Base-by-base conservation (phyloP, 2,888 invertebrate genomes). In the Drosophila aldrichi region DNA sequence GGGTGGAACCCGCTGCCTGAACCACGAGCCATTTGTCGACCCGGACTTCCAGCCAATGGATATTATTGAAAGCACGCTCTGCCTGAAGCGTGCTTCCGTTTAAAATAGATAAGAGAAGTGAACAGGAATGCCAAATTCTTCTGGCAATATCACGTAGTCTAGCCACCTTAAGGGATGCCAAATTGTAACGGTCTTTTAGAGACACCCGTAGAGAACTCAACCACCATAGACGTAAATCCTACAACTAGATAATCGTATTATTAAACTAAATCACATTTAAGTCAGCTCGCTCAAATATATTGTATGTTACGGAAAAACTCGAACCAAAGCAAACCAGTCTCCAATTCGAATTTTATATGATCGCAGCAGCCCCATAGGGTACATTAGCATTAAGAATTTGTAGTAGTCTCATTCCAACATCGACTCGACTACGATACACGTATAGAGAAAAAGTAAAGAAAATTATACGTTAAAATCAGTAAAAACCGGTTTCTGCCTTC, bases 1-100 rank as follows among this genome's bases (percentile, higher is more conserved):
- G 74, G 95, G 95, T 8, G 92, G 94, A 14, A 94, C 93, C 67
- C 93, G 94, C 34, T 94, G 94, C 29, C 93, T 94, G 3, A 95
- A 94, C 87, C 94, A 95, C 70, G 95, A 95, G 82, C 87, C 87
- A 41, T 92, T 95, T 51, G 92, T 95, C 38, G 94, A 95, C 78
- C 93, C 94, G 0, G 95, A 95, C 51, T 95, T 95, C 83, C 91
- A 92, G 44, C 94, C 94, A 29, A 93, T 94, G 34, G 94, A 94
- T 61, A 94, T 94, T 22, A 93, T 94, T 79, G 91, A 92, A 59
- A 93, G 92, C 82, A 92, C 92, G 5, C 70, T 91, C 2, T 93
- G 92, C 67, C 66, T 93, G 38, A 93, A 93, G 65, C 84, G 93
- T n/a, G 93, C 93, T 25, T 93, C 93, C 16, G 92, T 93, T 82